Conservation (phyloP, 2,113 vertebrate genomes). For the Megaceryle torquata region DNA sequence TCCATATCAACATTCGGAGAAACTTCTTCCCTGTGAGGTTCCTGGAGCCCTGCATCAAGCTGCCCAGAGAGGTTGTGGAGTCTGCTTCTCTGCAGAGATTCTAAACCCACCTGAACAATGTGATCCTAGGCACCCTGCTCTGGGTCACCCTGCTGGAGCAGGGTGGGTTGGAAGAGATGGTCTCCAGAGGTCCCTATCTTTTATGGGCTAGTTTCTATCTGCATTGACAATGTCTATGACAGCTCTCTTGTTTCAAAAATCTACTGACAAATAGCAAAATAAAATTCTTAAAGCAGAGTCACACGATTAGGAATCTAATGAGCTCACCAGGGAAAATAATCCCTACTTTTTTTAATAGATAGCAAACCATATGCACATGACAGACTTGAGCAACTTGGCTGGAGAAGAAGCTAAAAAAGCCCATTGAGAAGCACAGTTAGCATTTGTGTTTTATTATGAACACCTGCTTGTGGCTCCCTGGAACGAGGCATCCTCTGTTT, state of each 20-base stretch:
- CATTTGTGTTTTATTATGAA: not conserved
- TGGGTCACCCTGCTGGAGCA: not conserved
- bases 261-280: not conserved
- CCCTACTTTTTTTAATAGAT: not conserved
- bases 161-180: not conserved
- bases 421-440: not conserved
- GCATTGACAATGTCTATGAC: not conserved
- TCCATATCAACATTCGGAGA: not conserved
- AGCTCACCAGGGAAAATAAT: not conserved
- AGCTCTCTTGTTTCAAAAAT: not conserved
- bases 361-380: not conserved
- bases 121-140: not conserved
- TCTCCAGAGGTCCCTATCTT: not conserved
- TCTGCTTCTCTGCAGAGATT: not conserved
- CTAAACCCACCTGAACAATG: not conserved
- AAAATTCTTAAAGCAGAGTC: not conserved
- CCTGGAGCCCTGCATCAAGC: not conserved
- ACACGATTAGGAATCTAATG: not conserved
- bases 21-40: not conserved
- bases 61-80: not conserved
- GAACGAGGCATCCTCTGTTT: not conserved
- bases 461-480: not conserved
- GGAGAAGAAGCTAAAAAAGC: not conserved
- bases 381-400: not conserved
- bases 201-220: not conserved